Conservation (phyloP, 2,888 invertebrate genomes). For the Subacronicta megacephala region DNA sequence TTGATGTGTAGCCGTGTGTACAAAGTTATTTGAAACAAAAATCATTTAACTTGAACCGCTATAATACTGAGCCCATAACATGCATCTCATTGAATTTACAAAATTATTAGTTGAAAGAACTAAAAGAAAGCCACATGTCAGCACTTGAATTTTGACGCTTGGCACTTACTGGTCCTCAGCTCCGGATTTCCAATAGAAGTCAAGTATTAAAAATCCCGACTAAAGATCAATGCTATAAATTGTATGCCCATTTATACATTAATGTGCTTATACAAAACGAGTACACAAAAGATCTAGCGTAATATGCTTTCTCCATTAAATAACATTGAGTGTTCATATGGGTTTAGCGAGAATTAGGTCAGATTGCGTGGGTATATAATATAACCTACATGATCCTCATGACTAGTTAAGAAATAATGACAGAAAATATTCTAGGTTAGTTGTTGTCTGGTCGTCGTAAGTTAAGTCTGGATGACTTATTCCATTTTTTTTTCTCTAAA, state of each 20-base stretch:
- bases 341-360: conserved; percentile 24
- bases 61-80: too few species aligned
- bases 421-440: conserved; percentile 11
- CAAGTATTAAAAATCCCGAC: too few species aligned
- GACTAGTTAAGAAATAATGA: conserved; percentile 9
- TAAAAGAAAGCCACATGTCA: too few species aligned
- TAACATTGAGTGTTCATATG: conserved; percentile 12
- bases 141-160: too few species aligned
- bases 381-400: conserved; percentile 15
- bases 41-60: too few species aligned
- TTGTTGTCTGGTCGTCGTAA: conserved; percentile 1
- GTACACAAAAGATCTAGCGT: not conserved
- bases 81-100: too few species aligned
- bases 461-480: too few species aligned
- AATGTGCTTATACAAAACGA: not conserved
- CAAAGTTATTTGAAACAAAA: too few species aligned
- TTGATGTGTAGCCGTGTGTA: too few species aligned
- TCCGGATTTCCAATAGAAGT: not conserved
- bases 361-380: conserved; percentile 28
- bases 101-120: too few species aligned
- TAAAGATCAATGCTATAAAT: too few species aligned
- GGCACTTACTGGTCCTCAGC: not conserved
- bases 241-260: not conserved
- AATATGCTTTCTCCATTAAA: conserved; percentile 28
- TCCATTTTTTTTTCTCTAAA: too few species aligned